Evolutionary conservation across 92 coral and sea anemone genomes (phyloP), one percentile per base, ranked within the genome.

Genomic region (Muricea muricata): DNA sequence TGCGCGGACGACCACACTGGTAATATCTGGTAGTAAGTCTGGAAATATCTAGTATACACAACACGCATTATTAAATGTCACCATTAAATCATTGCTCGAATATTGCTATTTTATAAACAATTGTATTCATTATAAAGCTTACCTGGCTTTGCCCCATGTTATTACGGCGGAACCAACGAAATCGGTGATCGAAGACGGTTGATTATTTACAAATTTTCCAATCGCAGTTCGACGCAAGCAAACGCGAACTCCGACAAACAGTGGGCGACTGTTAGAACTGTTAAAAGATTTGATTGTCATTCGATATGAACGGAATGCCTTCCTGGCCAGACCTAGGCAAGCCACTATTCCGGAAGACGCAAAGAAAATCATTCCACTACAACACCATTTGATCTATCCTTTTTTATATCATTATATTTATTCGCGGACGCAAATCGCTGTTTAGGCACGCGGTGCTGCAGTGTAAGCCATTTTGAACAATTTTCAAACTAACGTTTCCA

Each of bases 181-280:
- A 23, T 60, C 33, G 10, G 20, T 48, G 2, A 2, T 48, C 56
- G 18, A 48, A 8, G 2, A 2, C 56, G 18, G 56, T 48, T 7
- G 56, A 48, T 7, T 48, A 48, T 48, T 48, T 48, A 48, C 56
- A 8, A 2, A 48, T 17, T 48, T 48, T 39, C 45, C 45, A n/a
- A n/a, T n/a, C n/a, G n/a, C n/a, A n/a, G n/a, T n/a, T n/a, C n/a
- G n/a, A n/a, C n/a, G n/a, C n/a, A n/a, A n/a, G n/a, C n/a, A n/a
- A n/a, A n/a, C n/a, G n/a, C n/a, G n/a, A n/a, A n/a, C n/a, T n/a
- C 56, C 12, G 56, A 48, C 68, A 60, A 60, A 60, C 68, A 60
- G 68, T 60, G 33, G 68, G 21, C 28, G 68, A 0, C 68, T 60
- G 68, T 60, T 60, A 1, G 2, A 60, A 34, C n/a, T 25, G 33